These are phyloP conservation scores for Aurelia sp. DNA, from an alignment of 30 jellyfish, hydroid and myxozoan species.

Conservation along the genomic window DNA sequence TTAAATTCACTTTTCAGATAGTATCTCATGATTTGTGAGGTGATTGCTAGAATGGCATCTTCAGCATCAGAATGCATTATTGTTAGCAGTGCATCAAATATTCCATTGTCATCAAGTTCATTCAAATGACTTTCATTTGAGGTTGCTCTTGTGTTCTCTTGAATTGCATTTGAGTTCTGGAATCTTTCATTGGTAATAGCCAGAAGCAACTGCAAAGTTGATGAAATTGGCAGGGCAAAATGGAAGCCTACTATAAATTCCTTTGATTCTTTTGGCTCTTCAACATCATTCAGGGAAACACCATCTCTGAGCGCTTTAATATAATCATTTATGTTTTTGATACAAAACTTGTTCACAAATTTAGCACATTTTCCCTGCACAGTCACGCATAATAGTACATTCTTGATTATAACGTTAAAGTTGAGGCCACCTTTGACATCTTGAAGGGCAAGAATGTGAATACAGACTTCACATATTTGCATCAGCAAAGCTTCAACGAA, in stretches of 20 bases:
- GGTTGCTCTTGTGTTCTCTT: too few relatives aligned
- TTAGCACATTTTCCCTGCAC: background rate
- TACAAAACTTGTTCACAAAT: background rate
- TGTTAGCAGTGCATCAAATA: conserved; percentile 29
- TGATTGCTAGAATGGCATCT: conserved; percentile 43
- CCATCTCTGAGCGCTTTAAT: background rate
- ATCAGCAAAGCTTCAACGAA: background rate
- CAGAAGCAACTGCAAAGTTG: conserved; percentile 17
- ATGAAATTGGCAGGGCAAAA: background rate
- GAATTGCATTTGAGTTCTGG: too few relatives aligned
- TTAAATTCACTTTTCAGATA: background rate
- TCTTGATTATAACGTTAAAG: background rate
- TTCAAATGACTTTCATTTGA: too few relatives aligned
- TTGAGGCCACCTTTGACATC: background rate
- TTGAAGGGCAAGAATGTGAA: background rate
- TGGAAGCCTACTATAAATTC: too few relatives aligned
- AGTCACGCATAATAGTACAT: background rate
- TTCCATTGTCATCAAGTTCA: background rate
- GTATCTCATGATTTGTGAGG: conserved; percentile 27
- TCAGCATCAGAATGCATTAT: conserved; percentile 41
- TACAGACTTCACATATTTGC: background rate
- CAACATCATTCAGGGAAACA: conserved; percentile 5
- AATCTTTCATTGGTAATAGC: background rate
- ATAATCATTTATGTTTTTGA: background rate
- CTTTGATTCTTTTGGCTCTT: background rate